These are phyloP conservation scores for Crypturellus tataupa DNA, from an alignment of 2,797 vertebrate genomes.

Conservation along the genomic window DNA sequence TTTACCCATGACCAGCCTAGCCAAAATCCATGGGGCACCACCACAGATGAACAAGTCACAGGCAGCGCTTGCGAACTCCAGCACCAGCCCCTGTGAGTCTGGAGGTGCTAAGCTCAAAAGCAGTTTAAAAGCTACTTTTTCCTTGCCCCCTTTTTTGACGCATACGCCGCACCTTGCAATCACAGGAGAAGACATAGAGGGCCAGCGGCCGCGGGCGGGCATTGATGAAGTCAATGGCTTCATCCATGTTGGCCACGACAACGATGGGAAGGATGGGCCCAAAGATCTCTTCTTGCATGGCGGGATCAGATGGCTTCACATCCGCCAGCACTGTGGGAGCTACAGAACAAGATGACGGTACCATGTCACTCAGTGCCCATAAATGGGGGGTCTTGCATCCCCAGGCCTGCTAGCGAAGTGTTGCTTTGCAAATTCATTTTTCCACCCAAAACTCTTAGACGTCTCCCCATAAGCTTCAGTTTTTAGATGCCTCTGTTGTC, in stretches of 20 bases:
- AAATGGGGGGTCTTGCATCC: fast-evolving
- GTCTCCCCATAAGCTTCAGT: conserved; percentile 20
- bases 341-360: conserved; percentile 26
- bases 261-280: conserved; percentile 93
- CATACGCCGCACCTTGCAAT: conserved; percentile 78
- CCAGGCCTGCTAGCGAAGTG: background rate
- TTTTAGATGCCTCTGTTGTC: background rate
- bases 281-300: conserved; percentile 92
- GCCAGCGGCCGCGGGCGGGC: conserved; percentile 84
- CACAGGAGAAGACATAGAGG: conserved; percentile 87
- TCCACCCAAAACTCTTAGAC: background rate
- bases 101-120: background rate
- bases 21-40: background rate
- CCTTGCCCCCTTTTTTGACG: background rate
- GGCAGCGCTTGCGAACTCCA: background rate
- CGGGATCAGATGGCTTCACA: conserved; percentile 81
- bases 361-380: fast-evolving
- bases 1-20: conserved; percentile 84
- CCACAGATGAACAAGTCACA: conserved; percentile 72
- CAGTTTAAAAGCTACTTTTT: background rate
- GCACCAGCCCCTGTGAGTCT: fast-evolving
- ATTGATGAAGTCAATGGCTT: conserved; percentile 87
- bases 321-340: conserved; percentile 92
- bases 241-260: conserved; percentile 78
- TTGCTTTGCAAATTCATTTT: background rate